These are phyloP conservation scores for Saxidomus purpurata DNA, from an alignment of 1,140 invertebrate genomes.

Conservation along the genomic window DNA sequence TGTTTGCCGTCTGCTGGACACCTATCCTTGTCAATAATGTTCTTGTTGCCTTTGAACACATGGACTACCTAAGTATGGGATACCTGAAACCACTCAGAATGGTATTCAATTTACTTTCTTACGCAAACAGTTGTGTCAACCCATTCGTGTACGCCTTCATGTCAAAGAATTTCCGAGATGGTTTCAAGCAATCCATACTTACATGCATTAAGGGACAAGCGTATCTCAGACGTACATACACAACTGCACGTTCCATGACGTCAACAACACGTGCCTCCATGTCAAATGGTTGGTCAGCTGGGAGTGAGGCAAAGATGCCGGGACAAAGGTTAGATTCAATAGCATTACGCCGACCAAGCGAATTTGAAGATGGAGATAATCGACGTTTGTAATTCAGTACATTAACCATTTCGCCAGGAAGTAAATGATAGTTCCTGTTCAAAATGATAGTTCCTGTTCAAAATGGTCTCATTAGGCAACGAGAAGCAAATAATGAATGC, in stretches of 20 bases:
- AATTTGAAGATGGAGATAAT: not conserved
- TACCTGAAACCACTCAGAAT: constrained; percentile 89
- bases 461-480: not conserved
- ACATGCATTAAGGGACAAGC: constrained; percentile 80
- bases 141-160: constrained; percentile 93
- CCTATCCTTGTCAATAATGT: constrained; percentile 84
- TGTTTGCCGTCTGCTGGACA: constrained; percentile 88
- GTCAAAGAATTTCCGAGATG: constrained; percentile 92
- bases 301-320: not conserved
- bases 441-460: not conserved
- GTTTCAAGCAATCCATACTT: constrained; percentile 87
- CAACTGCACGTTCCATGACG: constrained; percentile 59
- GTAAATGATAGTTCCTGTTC: not conserved
- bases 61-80: constrained; percentile 87
- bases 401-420: too few relatives aligned
- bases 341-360: not conserved
- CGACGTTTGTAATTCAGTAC: not conserved
- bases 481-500: too few relatives aligned
- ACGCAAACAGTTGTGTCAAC: constrained; percentile 90
- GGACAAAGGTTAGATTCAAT: constrained; percentile 24
- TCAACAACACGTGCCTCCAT: constrained; percentile 58
- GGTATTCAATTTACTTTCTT: constrained; percentile 89
- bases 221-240: constrained; percentile 53
- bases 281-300: constrained; percentile 47
- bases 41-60: constrained; percentile 87